Base-by-base conservation (phyloP, 2,888 invertebrate species). In the Hyposoter didymator region DNA sequence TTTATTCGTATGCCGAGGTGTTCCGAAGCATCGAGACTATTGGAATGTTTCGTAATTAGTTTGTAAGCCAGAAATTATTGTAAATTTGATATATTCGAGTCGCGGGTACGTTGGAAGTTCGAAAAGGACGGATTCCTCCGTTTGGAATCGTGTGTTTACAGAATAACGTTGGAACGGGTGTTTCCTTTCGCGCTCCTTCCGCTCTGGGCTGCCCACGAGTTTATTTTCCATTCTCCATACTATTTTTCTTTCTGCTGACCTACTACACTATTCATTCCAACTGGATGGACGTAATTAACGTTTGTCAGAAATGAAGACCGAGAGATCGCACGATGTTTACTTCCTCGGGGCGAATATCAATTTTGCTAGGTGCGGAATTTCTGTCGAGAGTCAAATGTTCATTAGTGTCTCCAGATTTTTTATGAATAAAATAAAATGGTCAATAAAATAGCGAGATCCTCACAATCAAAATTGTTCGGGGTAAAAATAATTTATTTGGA, bases 401-500 rank as follows among this genome's bases (percentile, higher is more conserved):
- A 52, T 52, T 52, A 17, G 0, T n/a, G n/a, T 49, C n/a, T 7
- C 1, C 5, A 35, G 35, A n/a, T 52, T 52, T 19, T 7, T 52
- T 19, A 19, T 0, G 7, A 5, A 39, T 1, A 8, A 19, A 52
- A 49, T n/a, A 0, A n/a, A 49, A 49, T 17, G 49, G 17, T 49
- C 17, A 17, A 49, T 49, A 49, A 32, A 81, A 76, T 66, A 55
- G 39, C 39, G 5, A 39, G 39, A 39, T 39, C 1, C 39, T 39
- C 0, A 39, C 8, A 69, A 22, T 22, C 55, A 82, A 55, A 28
- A 64, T 59, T 62, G 39, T 75, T 35, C 47, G 7, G n/a, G 8
- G 47, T 66, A 39, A 69, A 66, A 12, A 45, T 76, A 35, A 59
- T 35, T 62, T 45, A 70, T 28, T 66, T 2, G 66, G 2, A 12